Evolutionary conservation across 2,797 vertebrate genomes (phyloP), one percentile per base, ranked within the genome.

Genomic region (Rhincodon typus): DNA sequence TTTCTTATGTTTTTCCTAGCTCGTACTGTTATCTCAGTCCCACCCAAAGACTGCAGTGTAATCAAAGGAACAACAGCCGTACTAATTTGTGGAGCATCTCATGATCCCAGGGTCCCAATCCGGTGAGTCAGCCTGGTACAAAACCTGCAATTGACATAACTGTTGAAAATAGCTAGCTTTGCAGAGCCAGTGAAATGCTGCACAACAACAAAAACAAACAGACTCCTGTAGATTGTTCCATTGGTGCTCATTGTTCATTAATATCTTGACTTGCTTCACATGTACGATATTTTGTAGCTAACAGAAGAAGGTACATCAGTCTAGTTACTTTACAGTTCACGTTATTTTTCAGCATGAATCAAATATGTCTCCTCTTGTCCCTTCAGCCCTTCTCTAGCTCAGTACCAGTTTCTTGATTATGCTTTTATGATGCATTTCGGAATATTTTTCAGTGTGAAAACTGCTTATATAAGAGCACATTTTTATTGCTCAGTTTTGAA

Each of bases 21-120:
- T 96, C 98, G 98, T 13, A 99, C 99, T 0, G 97, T 96, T 96
- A 99, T 99, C 95, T 97, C 98, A 46, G 97, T 96, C 77, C 98
- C 98, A 96, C 99, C 99, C 0, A 97, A 98, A 94, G 98, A 99
- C 96, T 98, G 97, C 95, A 98, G 98, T 1, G 99, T 99, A 96
- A 99, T 99, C 97, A 99, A 99, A 97, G 99, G 99, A 95, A 99
- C 99, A 95, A 99, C 98, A 0, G 99, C 99, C 12, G 96, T 97
- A 1, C 97, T 99, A 97, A 97, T 96, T 88, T 99, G 99, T 17
- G 97, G 98, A 5, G 98, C 98, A 0, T 98, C 98, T 4, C 98
- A 99, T 0, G 99, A 99, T 96, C 98, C 98, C 23, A 98, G 98
- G 91, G 97, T 99, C 96, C 96, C 98, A 53, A 97, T 98, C 97